phyloP scores from a whole-genome alignment of 2,888 invertebrate species.

The Agrypnus murinus region DNA sequence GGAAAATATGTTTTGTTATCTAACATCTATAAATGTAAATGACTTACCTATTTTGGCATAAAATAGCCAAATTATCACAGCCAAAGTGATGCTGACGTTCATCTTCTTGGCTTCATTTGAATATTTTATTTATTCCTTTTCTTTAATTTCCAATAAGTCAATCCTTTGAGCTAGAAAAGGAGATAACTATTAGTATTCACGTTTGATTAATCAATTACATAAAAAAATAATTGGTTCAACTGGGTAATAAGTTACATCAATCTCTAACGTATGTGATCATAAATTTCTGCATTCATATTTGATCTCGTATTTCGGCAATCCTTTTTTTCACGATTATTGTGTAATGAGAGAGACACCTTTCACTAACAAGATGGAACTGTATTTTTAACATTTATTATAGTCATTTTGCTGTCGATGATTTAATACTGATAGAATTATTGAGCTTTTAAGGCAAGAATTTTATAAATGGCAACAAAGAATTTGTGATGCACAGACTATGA shows the following conservation, averaged over 20 bases:
- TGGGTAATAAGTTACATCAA: conserved; percentile 5
- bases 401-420: no score
- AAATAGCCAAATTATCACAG: conserved; percentile 14
- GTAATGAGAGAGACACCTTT: conserved; percentile 17
- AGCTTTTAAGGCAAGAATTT: no score
- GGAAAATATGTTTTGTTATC: no score
- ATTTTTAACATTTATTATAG: no score
- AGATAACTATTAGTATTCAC: no score
- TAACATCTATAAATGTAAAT: conserved; percentile 1
- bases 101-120: conserved; percentile 34
- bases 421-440: no score
- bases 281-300: background rate
- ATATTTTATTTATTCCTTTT: background rate
- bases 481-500: background rate
- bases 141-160: no score
- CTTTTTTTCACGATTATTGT: conserved; percentile 19
- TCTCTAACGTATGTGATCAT: background rate
- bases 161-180: no score
- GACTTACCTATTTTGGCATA: conserved; percentile 17
- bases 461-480: background rate
- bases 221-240: conserved; percentile 19
- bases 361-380: conserved; percentile 8
- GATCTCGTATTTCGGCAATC: conserved; percentile 24
- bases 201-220: no score
- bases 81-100: conserved; percentile 9